Evolutionary conservation across 2,888 invertebrate genomes (phyloP).

Genomic region (Zele albiditarsus): DNA sequence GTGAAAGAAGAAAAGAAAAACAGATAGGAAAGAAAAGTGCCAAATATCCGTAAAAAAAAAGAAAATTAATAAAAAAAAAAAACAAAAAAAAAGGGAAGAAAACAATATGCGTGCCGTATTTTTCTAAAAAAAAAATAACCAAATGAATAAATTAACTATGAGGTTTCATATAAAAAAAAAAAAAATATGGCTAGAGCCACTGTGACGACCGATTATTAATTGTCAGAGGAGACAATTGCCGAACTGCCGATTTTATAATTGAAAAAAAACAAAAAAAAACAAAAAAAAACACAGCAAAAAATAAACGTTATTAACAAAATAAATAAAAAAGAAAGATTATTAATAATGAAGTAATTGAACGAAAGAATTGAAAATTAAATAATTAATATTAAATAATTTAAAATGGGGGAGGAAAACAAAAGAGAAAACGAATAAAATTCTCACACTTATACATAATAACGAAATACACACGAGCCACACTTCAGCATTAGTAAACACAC

Average conservation of each 20-base stretch:
- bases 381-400: constrained; percentile 35
- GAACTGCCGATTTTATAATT: constrained; percentile 72
- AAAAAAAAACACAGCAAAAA: constrained; percentile 26
- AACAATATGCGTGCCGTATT: constrained; percentile 70
- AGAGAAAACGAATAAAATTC: constrained; percentile 36
- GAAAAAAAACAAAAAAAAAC: constrained; percentile 39
- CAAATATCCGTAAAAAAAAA: constrained; percentile 58
- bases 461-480: constrained; percentile 38
- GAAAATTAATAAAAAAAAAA: constrained; percentile 29
- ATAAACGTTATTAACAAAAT: constrained; percentile 46
- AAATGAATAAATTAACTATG: constrained; percentile 45
- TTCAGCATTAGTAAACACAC: constrained; percentile 38
- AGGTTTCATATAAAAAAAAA: constrained; percentile 70
- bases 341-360: constrained; percentile 35
- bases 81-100: constrained; percentile 37
- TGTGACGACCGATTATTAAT: constrained; percentile 28
- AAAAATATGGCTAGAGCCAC: constrained; percentile 35
- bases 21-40: constrained; percentile 62
- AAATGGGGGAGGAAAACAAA: background rate
- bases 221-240: constrained; percentile 51
- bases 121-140: constrained; percentile 63
- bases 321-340: constrained; percentile 37
- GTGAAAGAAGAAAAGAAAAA: constrained; percentile 23
- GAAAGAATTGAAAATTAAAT: constrained; percentile 35
- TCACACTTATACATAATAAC: constrained; percentile 30